Conservation (phyloP, 2,113 vertebrate genomes). For the Clupea harengus region DNA sequence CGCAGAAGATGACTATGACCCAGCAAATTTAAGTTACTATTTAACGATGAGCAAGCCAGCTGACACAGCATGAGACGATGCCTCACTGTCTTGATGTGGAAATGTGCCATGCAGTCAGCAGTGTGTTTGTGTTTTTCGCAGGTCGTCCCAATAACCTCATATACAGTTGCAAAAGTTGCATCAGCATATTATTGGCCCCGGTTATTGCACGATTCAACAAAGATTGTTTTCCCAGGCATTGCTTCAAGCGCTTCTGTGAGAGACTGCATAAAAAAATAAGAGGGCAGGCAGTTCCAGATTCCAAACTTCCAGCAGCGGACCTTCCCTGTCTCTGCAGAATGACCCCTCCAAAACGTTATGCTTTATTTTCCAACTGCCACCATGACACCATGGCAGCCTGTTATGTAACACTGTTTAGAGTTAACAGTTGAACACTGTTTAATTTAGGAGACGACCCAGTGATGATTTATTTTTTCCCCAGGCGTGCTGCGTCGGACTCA, state of each 20-base stretch:
- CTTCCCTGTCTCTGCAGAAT: neutral
- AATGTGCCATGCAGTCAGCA: neutral
- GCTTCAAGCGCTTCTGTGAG: neutral
- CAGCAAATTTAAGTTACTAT: neutral
- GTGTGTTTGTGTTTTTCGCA: neutral
- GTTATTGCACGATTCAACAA: neutral
- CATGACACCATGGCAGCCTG: neutral
- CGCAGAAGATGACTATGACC: neutral
- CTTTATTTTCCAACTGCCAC: neutral
- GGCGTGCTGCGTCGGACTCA: neutral
- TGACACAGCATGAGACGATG: neutral
- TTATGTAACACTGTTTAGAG: neutral
- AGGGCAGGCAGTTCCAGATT: no score
- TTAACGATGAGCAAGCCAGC: neutral
- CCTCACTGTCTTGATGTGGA: neutral
- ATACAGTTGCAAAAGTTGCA: neutral
- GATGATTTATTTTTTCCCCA: neutral
- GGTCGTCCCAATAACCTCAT: neutral
- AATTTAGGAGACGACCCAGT: no score
- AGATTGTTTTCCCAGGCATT: no score
- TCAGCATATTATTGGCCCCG: neutral
- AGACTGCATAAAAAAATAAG: neutral
- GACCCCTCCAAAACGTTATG: neutral
- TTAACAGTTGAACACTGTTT: neutral
- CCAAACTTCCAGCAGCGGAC: no score